Conservation (phyloP, 2,888 invertebrate species). For the Drosophila buzzatii region DNA sequence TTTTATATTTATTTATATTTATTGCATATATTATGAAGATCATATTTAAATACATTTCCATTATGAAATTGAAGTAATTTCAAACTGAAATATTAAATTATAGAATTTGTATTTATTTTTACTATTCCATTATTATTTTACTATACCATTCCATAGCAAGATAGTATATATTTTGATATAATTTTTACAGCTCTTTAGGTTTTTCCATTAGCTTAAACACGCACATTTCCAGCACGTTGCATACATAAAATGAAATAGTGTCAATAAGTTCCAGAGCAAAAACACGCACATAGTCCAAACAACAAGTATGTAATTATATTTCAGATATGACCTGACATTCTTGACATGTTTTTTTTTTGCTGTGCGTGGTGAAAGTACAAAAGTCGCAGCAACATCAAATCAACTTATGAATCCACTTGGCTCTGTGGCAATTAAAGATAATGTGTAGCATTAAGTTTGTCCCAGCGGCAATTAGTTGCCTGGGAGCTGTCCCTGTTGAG, state of each 20-base stretch:
- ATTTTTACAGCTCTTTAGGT: not conserved
- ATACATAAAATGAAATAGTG: not conserved
- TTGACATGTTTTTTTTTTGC: slow-evolving; percentile 2
- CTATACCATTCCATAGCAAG: not conserved
- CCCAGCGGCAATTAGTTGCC: slow-evolving; percentile 12
- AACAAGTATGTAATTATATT: not conserved
- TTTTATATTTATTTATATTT: too few species aligned
- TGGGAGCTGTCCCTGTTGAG: slow-evolving; percentile 1
- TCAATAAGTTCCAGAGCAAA: slow-evolving; percentile 3
- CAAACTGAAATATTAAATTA: too few species aligned
- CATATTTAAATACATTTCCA: too few species aligned
- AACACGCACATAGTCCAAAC: not conserved
- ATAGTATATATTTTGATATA: not conserved
- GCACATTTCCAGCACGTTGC: not conserved
- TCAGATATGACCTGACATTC: slow-evolving; percentile 11
- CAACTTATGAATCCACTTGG: slow-evolving; percentile 18
- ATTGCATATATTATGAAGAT: too few species aligned
- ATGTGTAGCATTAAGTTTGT: slow-evolving; percentile 37
- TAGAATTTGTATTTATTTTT: not conserved
- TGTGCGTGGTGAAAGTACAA: slow-evolving; percentile 36
- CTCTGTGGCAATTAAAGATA: slow-evolving; percentile 30
- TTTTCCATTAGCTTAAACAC: not conserved
- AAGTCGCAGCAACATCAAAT: slow-evolving; percentile 12
- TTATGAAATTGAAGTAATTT: too few species aligned
- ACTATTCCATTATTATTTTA: too few species aligned